A percentile compares a stretch with the other conserved stretches of the same genome.
These are phyloP conservation scores for Nemotelus pantherinus DNA, from an alignment of 2,888 invertebrate species.

Conservation along the genomic window DNA sequence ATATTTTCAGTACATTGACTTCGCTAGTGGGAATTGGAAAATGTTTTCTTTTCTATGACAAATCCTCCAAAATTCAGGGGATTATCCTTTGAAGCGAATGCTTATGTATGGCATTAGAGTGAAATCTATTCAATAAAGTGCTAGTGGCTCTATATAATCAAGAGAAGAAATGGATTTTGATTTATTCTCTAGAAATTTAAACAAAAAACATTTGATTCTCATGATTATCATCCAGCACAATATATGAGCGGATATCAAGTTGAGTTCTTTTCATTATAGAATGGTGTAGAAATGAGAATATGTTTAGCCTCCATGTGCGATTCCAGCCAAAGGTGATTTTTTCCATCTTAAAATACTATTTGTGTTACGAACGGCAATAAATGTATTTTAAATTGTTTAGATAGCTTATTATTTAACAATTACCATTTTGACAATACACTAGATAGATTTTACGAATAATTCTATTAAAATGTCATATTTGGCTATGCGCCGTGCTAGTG, in stretches of 20 bases:
- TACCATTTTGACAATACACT: conserved; percentile 18
- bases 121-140: conserved; percentile 40
- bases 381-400: conserved; percentile 36
- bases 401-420: conserved; percentile 9
- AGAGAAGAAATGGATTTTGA: conserved; percentile 11
- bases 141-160: conserved; percentile 48
- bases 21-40: not conserved
- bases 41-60: not conserved
- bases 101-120: too few relatives aligned
- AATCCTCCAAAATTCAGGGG: too few relatives aligned
- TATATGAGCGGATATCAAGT: conserved; percentile 35
- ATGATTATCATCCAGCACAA: conserved; percentile 45
- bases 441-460: too few relatives aligned
- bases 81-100: too few relatives aligned
- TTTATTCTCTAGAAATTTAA: not conserved
- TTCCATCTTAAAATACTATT: not conserved
- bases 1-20: too few relatives aligned
- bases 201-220: not conserved
- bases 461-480: too few relatives aligned
- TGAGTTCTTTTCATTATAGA: not conserved
- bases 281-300: conserved; percentile 13
- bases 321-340: not conserved
- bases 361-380: conserved; percentile 21
- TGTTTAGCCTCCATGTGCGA: conserved; percentile 42
- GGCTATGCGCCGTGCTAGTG: too few relatives aligned